These are phyloP conservation scores for Lineus longissimus DNA, from an alignment of 1,140 invertebrate genomes.

Conservation along the genomic window DNA sequence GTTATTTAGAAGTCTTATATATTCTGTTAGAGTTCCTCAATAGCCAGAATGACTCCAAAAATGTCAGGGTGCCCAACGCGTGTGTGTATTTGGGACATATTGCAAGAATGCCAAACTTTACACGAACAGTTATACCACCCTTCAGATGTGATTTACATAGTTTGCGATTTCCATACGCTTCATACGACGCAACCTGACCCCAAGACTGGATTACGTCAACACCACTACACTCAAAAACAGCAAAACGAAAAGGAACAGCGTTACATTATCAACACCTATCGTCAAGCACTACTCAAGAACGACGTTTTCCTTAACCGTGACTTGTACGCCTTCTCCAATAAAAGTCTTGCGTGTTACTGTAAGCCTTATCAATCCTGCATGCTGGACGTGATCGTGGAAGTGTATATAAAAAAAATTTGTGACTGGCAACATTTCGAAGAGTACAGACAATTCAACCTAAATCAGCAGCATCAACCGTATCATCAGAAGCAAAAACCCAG, in stretches of 20 bases:
- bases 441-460: not conserved
- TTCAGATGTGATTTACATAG: not conserved
- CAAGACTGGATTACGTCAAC: not conserved
- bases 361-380: not conserved
- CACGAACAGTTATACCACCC: not conserved
- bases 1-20: not conserved
- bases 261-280: not conserved
- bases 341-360: not conserved
- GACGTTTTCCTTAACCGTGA: not conserved
- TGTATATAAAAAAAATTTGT: conserved; percentile 1
- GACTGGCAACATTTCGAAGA: conserved; percentile 2
- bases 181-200: not conserved
- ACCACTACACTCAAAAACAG: not conserved
- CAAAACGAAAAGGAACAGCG: conserved; percentile 1
- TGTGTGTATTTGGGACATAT: not conserved
- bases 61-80: not conserved
- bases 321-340: not conserved
- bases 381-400: conserved; percentile 1
- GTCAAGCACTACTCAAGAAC: not conserved
- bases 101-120: not conserved
- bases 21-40: not conserved
- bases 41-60: not conserved
- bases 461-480: not conserved
- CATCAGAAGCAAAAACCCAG: not conserved
- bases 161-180: not conserved